Base-by-base conservation (phyloP, 2,888 invertebrate species). In the Mechanitis mazaeus region DNA sequence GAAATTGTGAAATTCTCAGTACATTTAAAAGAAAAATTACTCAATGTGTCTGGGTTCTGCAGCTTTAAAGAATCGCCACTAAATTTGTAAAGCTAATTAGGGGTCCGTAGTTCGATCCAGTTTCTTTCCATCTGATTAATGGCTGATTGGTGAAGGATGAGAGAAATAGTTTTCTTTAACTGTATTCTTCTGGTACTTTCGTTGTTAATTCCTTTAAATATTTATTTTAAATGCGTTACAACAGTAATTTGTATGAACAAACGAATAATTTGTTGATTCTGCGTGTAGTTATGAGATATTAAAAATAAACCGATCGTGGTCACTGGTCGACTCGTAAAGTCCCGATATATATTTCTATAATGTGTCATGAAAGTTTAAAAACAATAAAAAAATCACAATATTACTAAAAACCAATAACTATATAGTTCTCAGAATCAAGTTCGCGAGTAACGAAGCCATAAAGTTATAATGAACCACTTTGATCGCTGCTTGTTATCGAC, bases 31-130 rank as follows among this genome's bases (percentile, higher is more conserved):
- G 50, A 50, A 50, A 50, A 50, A 50, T 50, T 9, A 50, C 50
- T 50, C 31, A 11, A 50, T 31, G 47, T 46, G 46, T 57, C 42
- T 55, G 53, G 60, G 74, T 69, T 74, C 69, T 68, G 65, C 65
- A 66, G 68, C 66, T 71, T 65, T 61, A 64, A 66, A 69, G 64
- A 63, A 67, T 68, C 65, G 65, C 66, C 60, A 55, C 50, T 45
- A 58, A 62, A 68, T 68, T 64, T 68, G 67, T 68, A 68, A 69
- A 65, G 69, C 69, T 69, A 69, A 69, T 69, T 68, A 67, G 66
- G 60, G 65, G 56, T 67, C 64, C 46, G 64, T 54, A 60, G 58
- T 64, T 63, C 68, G 50, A 64, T 65, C 54, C 45, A 47, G 56
- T 64, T 64, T 59, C 60, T 63, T 58, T 58, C 54, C 20, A 58